phyloP scores from a whole-genome alignment of 2,113 vertebrate genomes.

The Cepphus grylle region DNA sequence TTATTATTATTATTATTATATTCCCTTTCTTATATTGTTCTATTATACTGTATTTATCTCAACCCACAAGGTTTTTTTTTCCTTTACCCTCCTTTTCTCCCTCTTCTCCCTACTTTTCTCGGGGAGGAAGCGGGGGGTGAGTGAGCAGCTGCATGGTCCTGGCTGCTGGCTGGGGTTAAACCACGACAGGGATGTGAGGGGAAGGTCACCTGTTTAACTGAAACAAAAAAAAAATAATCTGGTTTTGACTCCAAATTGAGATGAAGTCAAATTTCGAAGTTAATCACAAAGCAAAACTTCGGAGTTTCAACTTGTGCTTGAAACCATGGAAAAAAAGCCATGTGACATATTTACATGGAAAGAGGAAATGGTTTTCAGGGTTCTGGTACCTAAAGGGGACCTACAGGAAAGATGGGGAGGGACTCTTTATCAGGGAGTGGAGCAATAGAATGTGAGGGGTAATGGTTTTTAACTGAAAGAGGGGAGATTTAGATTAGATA shows the following conservation, averaged over 20 bases:
- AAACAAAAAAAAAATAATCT: background rate
- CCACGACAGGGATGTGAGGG: background rate
- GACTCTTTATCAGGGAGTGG: too few species aligned
- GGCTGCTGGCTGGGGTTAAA: background rate
- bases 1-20: background rate
- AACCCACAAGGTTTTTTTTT: background rate
- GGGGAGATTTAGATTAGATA: too few species aligned
- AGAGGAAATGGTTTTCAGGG: background rate
- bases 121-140: background rate
- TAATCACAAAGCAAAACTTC: background rate
- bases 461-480: too few species aligned
- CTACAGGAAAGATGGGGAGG: too few species aligned
- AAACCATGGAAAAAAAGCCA: background rate
- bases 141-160: background rate
- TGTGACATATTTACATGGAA: background rate
- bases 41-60: background rate
- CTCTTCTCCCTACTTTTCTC: background rate
- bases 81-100: background rate
- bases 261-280: background rate
- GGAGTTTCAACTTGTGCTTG: background rate
- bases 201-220: background rate
- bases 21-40: background rate
- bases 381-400: background rate
- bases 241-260: background rate
- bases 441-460: too few species aligned